Conservation (phyloP, 2,797 vertebrate genomes). For the Mus spretus region DNA sequence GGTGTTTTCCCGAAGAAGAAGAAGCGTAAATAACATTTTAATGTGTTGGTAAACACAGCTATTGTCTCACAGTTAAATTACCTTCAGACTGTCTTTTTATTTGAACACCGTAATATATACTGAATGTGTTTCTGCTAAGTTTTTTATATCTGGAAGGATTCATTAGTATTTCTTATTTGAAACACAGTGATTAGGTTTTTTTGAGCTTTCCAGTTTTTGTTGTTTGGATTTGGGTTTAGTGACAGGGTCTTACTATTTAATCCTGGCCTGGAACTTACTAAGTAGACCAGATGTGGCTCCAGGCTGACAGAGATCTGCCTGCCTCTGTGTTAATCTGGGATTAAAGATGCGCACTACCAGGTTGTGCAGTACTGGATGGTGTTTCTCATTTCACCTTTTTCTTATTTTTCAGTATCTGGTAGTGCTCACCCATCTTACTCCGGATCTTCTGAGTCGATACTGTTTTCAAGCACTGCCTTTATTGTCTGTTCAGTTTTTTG, state of each 20-base stretch:
- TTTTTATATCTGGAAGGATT: conserved; percentile 20
- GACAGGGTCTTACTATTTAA: not conserved
- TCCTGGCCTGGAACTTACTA: not conserved
- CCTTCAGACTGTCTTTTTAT: conserved; percentile 9
- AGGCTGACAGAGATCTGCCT: not conserved
- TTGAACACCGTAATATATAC: conserved; percentile 1
- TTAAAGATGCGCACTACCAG: not conserved
- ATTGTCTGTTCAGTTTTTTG: conserved; percentile 52
- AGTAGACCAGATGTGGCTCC: not conserved
- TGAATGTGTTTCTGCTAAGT: conserved; percentile 51
- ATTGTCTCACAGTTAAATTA: conserved; percentile 21
- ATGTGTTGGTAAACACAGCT: conserved; percentile 42
- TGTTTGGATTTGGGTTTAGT: not conserved
- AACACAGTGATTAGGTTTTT: not conserved
- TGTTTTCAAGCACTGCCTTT: not conserved
- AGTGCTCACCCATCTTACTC: conserved; percentile 32
- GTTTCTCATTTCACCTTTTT: conserved; percentile 46
- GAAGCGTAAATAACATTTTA: conserved; percentile 28
- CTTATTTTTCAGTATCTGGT: conserved; percentile 21
- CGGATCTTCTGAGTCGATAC: not conserved
- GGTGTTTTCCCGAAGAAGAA: too few species aligned
- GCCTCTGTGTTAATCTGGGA: not conserved
- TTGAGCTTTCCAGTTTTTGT: not conserved
- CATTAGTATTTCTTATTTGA: conserved; percentile 18
- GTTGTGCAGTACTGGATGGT: not conserved